A percentile compares a stretch with the other conserved stretches of the same genome.
phyloP scores from a whole-genome alignment of 2,113 vertebrate species.

The Cairina moschata region DNA sequence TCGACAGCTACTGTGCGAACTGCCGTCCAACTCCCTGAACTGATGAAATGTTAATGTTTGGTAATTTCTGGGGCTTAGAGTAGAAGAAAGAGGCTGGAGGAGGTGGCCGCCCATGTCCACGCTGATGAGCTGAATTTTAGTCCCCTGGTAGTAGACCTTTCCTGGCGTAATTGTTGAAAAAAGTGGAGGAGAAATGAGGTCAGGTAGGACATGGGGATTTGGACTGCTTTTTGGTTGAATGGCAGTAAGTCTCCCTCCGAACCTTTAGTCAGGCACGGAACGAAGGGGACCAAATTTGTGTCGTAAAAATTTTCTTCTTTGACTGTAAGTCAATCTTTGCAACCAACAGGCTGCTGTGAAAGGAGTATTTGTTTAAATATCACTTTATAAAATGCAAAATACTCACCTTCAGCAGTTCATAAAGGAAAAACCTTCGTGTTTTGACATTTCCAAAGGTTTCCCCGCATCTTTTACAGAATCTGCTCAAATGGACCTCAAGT shows the following conservation, averaged over 20 bases:
- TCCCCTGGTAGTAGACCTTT: not conserved
- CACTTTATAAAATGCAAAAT: not conserved
- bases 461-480: not conserved
- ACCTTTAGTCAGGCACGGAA: not conserved
- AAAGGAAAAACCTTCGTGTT: not conserved
- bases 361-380: not conserved
- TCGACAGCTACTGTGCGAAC: not conserved
- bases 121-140: not conserved
- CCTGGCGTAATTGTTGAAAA: not conserved
- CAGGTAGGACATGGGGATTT: not conserved
- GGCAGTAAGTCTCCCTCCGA: not conserved
- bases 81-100: not conserved
- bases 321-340: not conserved
- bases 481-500: not conserved
- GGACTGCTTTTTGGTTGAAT: not conserved
- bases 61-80: not conserved
- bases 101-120: fast-evolving
- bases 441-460: not conserved
- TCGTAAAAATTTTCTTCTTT: not conserved
- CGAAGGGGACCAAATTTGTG: not conserved
- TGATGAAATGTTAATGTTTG: constrained; percentile 26
- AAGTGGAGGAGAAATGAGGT: not conserved
- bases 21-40: not conserved
- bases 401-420: not conserved
- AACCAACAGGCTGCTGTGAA: not conserved